Conservation (phyloP, 2,113 vertebrate species). For the Gymnobelideus leadbeateri region DNA sequence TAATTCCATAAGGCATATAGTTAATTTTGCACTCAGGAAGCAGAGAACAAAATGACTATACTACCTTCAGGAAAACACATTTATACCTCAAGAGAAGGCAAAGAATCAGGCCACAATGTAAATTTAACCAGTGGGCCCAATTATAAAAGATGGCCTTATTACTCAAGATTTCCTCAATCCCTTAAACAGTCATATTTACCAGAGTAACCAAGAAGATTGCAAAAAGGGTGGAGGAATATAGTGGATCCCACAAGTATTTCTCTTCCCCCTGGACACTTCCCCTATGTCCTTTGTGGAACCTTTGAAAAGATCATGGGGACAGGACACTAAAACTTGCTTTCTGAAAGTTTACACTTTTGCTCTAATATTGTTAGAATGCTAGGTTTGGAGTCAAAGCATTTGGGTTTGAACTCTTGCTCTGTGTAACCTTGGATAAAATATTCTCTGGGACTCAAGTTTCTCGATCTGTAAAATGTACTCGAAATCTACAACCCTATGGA, state of each 20-base stretch:
- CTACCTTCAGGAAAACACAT: slow-evolving; percentile 28
- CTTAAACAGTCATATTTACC: slow-evolving; percentile 36
- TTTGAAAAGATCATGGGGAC: slow-evolving; percentile 59
- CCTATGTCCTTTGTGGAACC: slow-evolving; percentile 17
- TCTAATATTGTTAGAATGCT: slow-evolving; percentile 14
- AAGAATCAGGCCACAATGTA: slow-evolving; percentile 9
- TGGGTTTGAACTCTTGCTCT: not conserved
- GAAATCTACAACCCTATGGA: not conserved
- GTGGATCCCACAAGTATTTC: slow-evolving; percentile 40
- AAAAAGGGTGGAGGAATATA: not conserved
- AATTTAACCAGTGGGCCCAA: slow-evolving; percentile 49
- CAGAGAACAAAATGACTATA: slow-evolving; percentile 38
- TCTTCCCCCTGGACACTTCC: not conserved
- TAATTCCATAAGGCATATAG: not conserved
- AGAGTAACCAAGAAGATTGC: not conserved
- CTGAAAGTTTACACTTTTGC: not conserved
- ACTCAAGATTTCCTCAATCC: not conserved
- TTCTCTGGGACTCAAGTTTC: not conserved
- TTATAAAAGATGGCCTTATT: slow-evolving; percentile 17
- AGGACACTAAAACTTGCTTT: slow-evolving; percentile 46
- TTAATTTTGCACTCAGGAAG: not conserved
- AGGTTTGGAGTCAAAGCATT: not conserved
- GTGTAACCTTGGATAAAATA: not conserved
- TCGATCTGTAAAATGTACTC: not conserved
- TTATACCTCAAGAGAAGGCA: slow-evolving; percentile 38